phyloP scores from a whole-genome alignment of 2,797 vertebrate genomes.

The Phalloptychus januarius region DNA sequence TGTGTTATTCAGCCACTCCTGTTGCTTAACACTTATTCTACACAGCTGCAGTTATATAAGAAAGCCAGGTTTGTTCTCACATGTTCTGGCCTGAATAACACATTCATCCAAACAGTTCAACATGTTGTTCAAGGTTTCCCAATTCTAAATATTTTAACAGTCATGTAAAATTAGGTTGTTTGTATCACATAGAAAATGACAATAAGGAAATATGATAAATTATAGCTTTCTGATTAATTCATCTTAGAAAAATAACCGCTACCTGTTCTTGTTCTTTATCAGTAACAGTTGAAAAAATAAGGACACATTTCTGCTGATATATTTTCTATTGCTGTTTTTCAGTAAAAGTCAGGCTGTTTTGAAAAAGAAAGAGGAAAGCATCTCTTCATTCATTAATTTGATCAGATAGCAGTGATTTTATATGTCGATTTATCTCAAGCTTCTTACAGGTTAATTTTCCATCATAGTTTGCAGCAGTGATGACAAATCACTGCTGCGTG shows the following conservation, averaged over 20 bases:
- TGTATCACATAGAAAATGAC: not conserved
- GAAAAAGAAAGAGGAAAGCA: not conserved
- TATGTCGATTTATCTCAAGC: not conserved
- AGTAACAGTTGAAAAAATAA: not conserved
- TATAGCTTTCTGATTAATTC: not conserved
- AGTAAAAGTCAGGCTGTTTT: not conserved
- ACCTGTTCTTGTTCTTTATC: not conserved
- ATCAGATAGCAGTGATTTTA: not conserved
- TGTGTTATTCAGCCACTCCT: not conserved
- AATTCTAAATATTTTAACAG: not conserved
- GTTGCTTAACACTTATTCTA: not conserved
- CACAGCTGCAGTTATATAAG: not conserved
- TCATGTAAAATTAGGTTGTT: not conserved
- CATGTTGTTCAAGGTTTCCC: not conserved
- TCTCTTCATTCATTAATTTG: too few species aligned
- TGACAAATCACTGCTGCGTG: not conserved
- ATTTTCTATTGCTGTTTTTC: not conserved
- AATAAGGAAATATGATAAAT: not conserved
- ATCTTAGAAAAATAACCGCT: not conserved
- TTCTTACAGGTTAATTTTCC: not conserved
- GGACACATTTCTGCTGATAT: not conserved
- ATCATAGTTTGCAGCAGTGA: not conserved
- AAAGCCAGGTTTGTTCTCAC: not conserved
- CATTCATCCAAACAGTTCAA: not conserved
- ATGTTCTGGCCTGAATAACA: not conserved